Evolutionary conservation across 2,888 invertebrate genomes (phyloP), one percentile per base, ranked within the genome.

Genomic region (Hirtodrosophila cameraria): DNA sequence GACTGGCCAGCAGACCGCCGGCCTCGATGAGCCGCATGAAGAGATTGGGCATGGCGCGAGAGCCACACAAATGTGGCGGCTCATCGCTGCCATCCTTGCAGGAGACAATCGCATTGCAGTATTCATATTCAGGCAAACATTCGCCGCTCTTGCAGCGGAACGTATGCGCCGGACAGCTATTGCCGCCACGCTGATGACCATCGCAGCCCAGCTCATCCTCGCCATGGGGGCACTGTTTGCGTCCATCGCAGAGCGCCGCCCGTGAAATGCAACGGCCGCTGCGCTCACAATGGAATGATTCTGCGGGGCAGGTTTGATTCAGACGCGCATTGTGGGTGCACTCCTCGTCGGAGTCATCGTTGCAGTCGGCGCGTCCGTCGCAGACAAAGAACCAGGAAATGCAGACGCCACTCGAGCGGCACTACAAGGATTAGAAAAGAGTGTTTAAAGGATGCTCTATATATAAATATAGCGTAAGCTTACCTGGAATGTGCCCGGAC

Each of bases 371-470:
- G 69, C 95, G 93, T 9, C 91, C 89, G 89, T 97, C 97, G 90
- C 97, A 97, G 3, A 97, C 96, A 90, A 97, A 97, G 92, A 96
- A 97, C 97, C 97, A 97, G 81, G 96, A 97, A 87, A 97, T 96
- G 90, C 97, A 97, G 9, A 94, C 93, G 1, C 97, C 97, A 46
- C 95, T 94, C 48, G 95, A 95, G 23, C 95, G 95, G 89, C 97
- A 97, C 94, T 97, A 92, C 49, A 92, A 54, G 9, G 0, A n/a
- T n/a, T n/a, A n/a, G 0, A 6, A 1, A 23, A 18, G 23, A 1
- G n/a, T 7, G n/a, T 42, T 31, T 3, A n/a, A 7, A 9, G 1
- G n/a, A n/a, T n/a, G n/a, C n/a, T n/a, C n/a, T n/a, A n/a, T n/a
- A n/a, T n/a, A 2, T 13, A 12, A 18, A 18, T 7, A 1, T 1